Evolutionary conservation across 2,888 invertebrate species (phyloP), one percentile per base, ranked within the genome.

Genomic region (Hemistola chrysoprasaria): DNA sequence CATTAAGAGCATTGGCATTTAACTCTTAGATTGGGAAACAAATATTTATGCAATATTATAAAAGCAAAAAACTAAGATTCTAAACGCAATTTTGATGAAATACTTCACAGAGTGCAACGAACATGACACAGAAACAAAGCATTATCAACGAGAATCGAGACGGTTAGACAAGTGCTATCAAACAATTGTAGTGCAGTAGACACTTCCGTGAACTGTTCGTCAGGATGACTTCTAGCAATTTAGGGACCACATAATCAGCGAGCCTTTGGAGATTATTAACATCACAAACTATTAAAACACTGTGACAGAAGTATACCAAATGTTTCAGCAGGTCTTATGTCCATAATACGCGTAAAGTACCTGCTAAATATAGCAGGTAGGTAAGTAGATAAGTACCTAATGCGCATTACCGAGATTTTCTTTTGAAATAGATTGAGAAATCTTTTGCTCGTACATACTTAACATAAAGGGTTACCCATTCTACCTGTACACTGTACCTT

Each of bases 181-280:
- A 68, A 64, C 69, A 71, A 76, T 71, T 71, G 67, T 53, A 53
- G 50, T 62, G 54, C 57, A 54, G 46, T 43, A 58, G 54, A 56
- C 55, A 57, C 69, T 77, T 80, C 81, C 79, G 71, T 45, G 62
- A 71, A 72, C 72, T 74, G 72, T 76, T 65, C 50, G 47, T 31
- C 47, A 56, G 51, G 61, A 65, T 58, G 53, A 16, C 63, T 62
- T 60, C 53, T 47, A 40, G 44, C 45, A 50, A 58, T 56, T 50
- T 47, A 56, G 47, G 40, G 45, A 51, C 44, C 3, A 16, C 4
- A 4, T 16, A 16, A 16, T 16, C 33, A 39, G 27, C 26, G 1
- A n/a, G n/a, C n/a, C n/a, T 39, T 5, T 23, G 7, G 6, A 8
- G 32, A 16, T 11, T 11, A n/a, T 40, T 36, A 26, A 21, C 9